Evolutionary conservation across 1,140 invertebrate genomes (phyloP).

Genomic region (Euwallacea fornicatus): DNA sequence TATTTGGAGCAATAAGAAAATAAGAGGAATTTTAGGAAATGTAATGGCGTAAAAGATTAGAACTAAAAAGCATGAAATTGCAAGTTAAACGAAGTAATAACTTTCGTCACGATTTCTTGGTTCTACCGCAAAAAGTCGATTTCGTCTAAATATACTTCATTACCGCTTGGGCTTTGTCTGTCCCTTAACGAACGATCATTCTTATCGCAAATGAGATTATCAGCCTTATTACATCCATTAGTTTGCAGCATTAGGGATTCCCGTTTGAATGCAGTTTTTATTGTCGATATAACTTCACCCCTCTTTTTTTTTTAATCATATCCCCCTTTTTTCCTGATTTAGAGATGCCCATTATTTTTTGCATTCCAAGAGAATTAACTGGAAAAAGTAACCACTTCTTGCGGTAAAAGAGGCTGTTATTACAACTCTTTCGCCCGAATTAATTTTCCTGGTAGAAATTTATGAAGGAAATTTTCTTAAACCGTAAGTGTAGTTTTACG

Average conservation of each 20-base stretch:
- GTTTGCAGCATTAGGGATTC: constrained; percentile 12
- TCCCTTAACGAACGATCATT: constrained; percentile 22
- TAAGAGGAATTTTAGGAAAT: constrained; percentile 25
- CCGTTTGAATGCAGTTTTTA: background rate
- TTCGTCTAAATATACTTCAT: constrained; percentile 26
- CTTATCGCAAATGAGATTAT: constrained; percentile 19
- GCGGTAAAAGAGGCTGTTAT: too few relatives aligned
- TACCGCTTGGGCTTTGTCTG: constrained; percentile 20
- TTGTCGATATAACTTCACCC: background rate
- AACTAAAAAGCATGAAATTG: constrained; percentile 31
- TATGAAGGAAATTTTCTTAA: background rate
- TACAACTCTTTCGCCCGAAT: too few relatives aligned
- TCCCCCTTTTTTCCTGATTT: too few relatives aligned
- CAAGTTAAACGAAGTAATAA: constrained; percentile 33
- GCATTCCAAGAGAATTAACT: too few relatives aligned
- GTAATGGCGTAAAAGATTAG: constrained; percentile 33
- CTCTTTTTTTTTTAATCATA: too few relatives aligned
- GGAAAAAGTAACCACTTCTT: too few relatives aligned
- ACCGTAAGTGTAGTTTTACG: background rate
- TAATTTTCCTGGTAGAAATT: background rate
- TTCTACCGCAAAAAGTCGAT: constrained; percentile 29
- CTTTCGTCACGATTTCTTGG: constrained; percentile 30
- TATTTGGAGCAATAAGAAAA: constrained; percentile 29
- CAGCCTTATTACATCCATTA: constrained; percentile 15
- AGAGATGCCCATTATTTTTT: too few relatives aligned